A percentile compares a stretch with the other conserved stretches of the same genome.
Conservation (phyloP, 2,113 vertebrate genomes). For the Mungos mungo region DNA sequence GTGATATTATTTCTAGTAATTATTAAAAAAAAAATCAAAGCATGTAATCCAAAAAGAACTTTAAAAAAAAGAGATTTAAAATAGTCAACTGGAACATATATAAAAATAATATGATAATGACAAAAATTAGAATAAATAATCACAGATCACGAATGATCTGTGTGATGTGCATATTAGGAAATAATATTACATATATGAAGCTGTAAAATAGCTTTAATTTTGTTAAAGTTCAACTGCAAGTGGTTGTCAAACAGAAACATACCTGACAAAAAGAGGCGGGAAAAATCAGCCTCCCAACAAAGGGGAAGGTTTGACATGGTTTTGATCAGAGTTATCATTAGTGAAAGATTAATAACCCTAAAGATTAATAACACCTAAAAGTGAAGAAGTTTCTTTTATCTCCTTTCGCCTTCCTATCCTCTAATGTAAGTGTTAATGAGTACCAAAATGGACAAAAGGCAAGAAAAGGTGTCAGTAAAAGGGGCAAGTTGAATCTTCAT, state of each 20-base stretch:
- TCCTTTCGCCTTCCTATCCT: slow-evolving; percentile 13
- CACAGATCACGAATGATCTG: not conserved
- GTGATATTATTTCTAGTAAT: not conserved
- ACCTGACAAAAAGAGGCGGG: not conserved
- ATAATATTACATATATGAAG: not conserved
- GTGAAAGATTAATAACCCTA: slow-evolving; percentile 55
- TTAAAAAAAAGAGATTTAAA: not conserved
- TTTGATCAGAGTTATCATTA: slow-evolving; percentile 60
- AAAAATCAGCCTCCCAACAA: slow-evolving; percentile 9
- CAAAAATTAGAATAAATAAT: not conserved
- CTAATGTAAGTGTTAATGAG: slow-evolving; percentile 60
- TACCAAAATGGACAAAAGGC: slow-evolving; percentile 53
- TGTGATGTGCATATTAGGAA: not conserved
- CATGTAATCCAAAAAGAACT: not conserved
- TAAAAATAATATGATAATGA: not conserved
- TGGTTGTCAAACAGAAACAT: slow-evolving; percentile 31
- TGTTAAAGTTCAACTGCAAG: not conserved
- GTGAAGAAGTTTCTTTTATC: slow-evolving; percentile 54
- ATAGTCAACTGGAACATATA: not conserved
- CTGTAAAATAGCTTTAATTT: not conserved
- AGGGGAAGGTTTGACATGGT: not conserved
- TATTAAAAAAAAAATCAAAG: not conserved
- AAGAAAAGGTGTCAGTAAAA: not conserved
- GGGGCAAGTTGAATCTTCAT: not conserved
- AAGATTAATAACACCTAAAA: slow-evolving; percentile 68